These are phyloP conservation scores for Drosophila setosimentum DNA, from an alignment of 2,888 invertebrate species.

Conservation along the genomic window DNA sequence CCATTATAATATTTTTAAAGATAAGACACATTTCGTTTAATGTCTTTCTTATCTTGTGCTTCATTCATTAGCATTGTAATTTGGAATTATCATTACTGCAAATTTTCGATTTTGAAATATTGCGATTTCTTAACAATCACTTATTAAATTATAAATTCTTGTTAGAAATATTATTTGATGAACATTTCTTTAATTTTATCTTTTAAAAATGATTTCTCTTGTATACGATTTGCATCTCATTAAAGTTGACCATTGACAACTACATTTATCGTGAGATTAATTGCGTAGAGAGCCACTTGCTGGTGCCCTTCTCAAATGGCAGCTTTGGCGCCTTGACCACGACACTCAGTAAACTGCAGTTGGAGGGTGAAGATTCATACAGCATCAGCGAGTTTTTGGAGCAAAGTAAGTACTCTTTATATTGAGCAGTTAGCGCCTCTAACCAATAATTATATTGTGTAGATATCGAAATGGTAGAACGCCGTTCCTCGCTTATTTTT, in stretches of 20 bases:
- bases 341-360: slow-evolving; percentile 87
- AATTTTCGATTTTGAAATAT: background rate
- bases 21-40: background rate
- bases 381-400: slow-evolving; percentile 75
- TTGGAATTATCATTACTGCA: background rate
- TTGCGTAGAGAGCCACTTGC: slow-evolving; percentile 90
- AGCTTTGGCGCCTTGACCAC: slow-evolving; percentile 90
- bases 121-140: background rate
- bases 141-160: background rate
- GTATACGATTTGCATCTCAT: background rate
- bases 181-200: background rate
- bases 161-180: background rate
- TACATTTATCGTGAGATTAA: slow-evolving; percentile 89
- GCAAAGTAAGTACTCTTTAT: slow-evolving; percentile 64
- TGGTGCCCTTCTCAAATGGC: slow-evolving; percentile 91
- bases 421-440: too few relatives aligned
- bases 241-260: slow-evolving; percentile 90
- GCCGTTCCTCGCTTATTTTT: slow-evolving; percentile 89
- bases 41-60: too few relatives aligned
- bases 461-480: slow-evolving; percentile 83
- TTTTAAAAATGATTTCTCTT: background rate
- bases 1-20: background rate
- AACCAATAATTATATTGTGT: background rate
- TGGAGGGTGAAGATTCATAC: slow-evolving; percentile 86
- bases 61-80: too few relatives aligned